Base-by-base conservation (phyloP, 2,797 vertebrate species). In the Leptodactylus fallax region DNA sequence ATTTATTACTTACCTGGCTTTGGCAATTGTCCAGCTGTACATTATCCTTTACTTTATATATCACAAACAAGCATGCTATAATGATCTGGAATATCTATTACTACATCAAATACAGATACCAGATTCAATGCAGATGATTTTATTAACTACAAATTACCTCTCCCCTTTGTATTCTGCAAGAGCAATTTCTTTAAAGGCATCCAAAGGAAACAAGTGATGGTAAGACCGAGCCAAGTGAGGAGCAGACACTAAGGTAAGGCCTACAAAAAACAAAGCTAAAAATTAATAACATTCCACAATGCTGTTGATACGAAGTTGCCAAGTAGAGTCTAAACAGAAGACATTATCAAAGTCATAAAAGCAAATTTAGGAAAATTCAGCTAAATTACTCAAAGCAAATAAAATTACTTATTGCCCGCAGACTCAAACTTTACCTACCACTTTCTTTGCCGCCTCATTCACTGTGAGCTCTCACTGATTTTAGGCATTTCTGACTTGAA, bases 181-280 rank as follows among this genome's bases (percentile, higher is more conserved):
- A 0, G 94, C 85, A 76, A 91, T 90, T 94, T 99, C 98, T 91
- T 92, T 93, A 90, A 99, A 99, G 49, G 94, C 92, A 90, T 97
- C 95, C 90, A 99, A 94, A 85, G 98, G 98, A 92, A 99, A 99
- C 25, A 99, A 95, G 87, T 99, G 98, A 90, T 99, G 98, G 85
- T 99, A 99, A 81, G 98, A 99, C n/a, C 98, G 94, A 89, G 98
- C 98, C 79, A 99, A 93, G 85, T 99, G 98, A 72, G 98, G 98
- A 16, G 98, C 98, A 19, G 97, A 98, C 81, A 99, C 98, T 91
- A 99, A 94, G 0, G 98, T 99, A 91, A 99, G 94, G 91, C 97
- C 98, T 95, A 85, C 19, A 56, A 81, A 83, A 91, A 21, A 74
- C 6, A 53, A 36, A 10, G 14, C 3, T 3, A 53, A 8, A 51